Conservation (phyloP, 2,888 invertebrate species). For the Tineola bisselliella region DNA sequence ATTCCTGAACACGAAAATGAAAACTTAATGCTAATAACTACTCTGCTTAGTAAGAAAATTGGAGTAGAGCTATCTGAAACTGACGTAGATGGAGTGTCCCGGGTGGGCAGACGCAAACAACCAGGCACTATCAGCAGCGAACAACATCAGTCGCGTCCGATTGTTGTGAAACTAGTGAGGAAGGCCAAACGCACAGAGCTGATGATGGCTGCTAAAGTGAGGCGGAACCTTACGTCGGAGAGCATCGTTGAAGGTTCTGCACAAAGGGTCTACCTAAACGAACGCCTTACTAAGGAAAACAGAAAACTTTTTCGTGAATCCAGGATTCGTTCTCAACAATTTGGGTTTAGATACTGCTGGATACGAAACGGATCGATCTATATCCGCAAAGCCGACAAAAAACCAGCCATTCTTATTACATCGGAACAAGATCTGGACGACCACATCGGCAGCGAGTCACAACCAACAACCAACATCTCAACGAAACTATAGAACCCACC, state of each 20-base stretch:
- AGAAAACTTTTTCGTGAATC: slow-evolving; percentile 20
- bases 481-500: too few relatives aligned
- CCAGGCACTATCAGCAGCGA: background rate
- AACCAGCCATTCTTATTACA: slow-evolving; percentile 15
- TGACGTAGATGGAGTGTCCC: background rate
- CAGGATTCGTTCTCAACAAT: slow-evolving; percentile 13
- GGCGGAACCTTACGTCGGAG: slow-evolving; percentile 17
- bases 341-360: slow-evolving; percentile 18
- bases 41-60: background rate
- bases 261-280: slow-evolving; percentile 17
- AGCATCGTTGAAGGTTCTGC: slow-evolving; percentile 16
- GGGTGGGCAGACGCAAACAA: background rate
- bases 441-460: background rate
- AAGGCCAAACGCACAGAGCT: slow-evolving; percentile 18
- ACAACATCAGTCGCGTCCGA: slow-evolving; percentile 16
- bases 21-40: background rate
- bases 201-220: slow-evolving; percentile 19
- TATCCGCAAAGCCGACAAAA: slow-evolving; percentile 18
- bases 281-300: slow-evolving; percentile 19
- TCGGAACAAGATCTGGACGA: background rate
- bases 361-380: slow-evolving; percentile 16
- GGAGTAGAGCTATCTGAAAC: background rate
- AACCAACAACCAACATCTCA: background rate
- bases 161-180: slow-evolving; percentile 19
- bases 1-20: slow-evolving; percentile 1